These are phyloP conservation scores for Wasmannia auropunctata DNA, from an alignment of 1,140 invertebrate genomes.

Conservation along the genomic window DNA sequence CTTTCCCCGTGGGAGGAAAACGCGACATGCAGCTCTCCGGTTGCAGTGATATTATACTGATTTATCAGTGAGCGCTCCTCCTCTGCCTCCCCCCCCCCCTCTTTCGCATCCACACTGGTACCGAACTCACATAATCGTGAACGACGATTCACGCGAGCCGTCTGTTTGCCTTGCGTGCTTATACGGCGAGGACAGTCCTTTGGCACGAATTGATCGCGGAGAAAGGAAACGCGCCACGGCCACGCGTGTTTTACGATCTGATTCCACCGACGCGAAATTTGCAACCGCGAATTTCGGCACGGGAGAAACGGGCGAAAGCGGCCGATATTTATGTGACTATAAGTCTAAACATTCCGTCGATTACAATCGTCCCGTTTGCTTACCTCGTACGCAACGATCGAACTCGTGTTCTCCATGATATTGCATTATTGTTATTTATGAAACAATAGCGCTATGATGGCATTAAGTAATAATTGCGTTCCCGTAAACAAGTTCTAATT, in stretches of 20 bases:
- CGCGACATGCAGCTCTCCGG: constrained; percentile 30
- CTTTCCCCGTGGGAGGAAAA: constrained; percentile 1
- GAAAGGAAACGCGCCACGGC: neutral
- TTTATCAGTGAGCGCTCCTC: constrained; percentile 39
- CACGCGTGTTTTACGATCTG: neutral
- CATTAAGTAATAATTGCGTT: constrained; percentile 51
- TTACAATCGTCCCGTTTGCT: constrained; percentile 1
- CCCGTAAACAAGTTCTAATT: constrained; percentile 48
- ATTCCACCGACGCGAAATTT: neutral
- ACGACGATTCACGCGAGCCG: neutral
- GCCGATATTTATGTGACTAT: neutral
- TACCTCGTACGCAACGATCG: neutral
- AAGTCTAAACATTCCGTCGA: neutral
- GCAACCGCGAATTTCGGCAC: neutral
- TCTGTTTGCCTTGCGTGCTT: neutral
- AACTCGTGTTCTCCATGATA: neutral
- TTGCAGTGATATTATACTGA: constrained; percentile 58
- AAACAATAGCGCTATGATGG: constrained; percentile 1
- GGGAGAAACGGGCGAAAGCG: neutral
- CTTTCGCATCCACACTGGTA: neutral
- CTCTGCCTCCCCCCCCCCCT: too few species aligned
- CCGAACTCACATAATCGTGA: neutral
- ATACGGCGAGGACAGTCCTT: neutral
- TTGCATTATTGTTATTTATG: constrained; percentile 35
- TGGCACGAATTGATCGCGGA: neutral